A percentile compares a stretch with the other conserved stretches of the same genome.
Evolutionary conservation across 2,113 vertebrate species (phyloP).

Genomic region (Plecotus auritus): DNA sequence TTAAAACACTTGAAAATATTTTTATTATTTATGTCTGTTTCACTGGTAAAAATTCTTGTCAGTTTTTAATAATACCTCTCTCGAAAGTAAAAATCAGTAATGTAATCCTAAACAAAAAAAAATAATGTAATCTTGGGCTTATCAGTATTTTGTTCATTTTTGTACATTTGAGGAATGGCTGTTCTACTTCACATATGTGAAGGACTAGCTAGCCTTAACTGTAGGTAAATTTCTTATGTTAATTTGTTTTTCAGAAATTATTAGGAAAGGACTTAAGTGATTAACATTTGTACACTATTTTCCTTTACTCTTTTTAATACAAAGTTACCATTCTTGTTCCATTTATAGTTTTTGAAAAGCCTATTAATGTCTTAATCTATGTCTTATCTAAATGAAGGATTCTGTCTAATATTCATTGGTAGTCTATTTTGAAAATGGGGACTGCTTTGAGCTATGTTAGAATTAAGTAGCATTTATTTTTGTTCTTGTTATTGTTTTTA

Average conservation of each 20-base stretch:
- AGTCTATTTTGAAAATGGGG: neutral
- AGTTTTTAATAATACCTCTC: neutral
- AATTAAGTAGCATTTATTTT: slow-evolving; percentile 32
- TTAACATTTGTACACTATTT: slow-evolving; percentile 24
- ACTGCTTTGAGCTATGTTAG: slow-evolving; percentile 26
- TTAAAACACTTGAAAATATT: slow-evolving; percentile 50
- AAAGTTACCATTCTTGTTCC: slow-evolving; percentile 13
- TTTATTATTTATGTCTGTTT: slow-evolving; percentile 31
- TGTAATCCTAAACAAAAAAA: neutral
- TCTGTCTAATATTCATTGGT: neutral
- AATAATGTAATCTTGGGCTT: neutral
- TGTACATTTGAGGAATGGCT: neutral
- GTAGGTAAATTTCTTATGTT: neutral
- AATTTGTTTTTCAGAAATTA: slow-evolving; percentile 34
- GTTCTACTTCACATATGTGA: neutral
- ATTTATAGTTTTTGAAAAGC: neutral
- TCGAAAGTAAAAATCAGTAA: neutral
- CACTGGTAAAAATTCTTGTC: neutral
- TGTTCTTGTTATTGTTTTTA: neutral
- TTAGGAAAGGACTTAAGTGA: slow-evolving; percentile 6
- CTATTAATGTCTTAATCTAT: neutral
- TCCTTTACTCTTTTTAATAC: slow-evolving; percentile 2
- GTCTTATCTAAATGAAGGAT: neutral
- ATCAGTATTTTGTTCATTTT: slow-evolving; percentile 15
- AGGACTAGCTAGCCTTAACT: neutral